Base-by-base conservation (phyloP, 2,113 vertebrate species). In the Progne subis region DNA sequence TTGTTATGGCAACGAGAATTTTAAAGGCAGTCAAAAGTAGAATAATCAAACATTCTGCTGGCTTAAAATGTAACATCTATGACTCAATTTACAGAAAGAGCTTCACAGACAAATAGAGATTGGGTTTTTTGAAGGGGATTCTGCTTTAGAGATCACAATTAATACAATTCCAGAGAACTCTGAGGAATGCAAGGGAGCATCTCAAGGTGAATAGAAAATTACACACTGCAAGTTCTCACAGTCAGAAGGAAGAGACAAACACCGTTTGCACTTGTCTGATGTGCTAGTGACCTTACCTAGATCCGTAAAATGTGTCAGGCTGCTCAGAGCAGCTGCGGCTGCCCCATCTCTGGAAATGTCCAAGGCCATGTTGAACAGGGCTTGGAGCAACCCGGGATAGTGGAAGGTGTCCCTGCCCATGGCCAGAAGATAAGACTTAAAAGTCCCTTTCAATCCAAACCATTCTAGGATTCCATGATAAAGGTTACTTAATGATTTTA, bases 1-100 rank as follows among this genome's bases (percentile, higher is more conserved):
- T 98, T 98, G 98, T 98, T 98, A 98, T 98, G 97, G 98, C 97
- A 98, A 98, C 98, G 97, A 93, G 97, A 97, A 98, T 97, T 97
- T 97, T 98, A 97, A 98, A 98, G 98, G 95, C 95, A 97, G 97
- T 97, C 97, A 98, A 97, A 98, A 98, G 96, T 94, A 98, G 97
- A 98, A 97, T 98, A 98, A 98, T 97, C 97, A 98, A 98, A 97
- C 95, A 94, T 98, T 97, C 94, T 95, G 93, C 93, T 98, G 97
- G 97, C 96, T 98, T 97, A 93, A 97, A 98, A 98, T 97, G 69
- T 86, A 98, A 97, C 57, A 96, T 97, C 97, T 97, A 96, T 98
- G 98, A 98, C 96, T 98, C 97, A 97, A 82, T 96, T 97, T 97
- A 97, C 82, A 94, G 96, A 97, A 97, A n/a, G 95, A 96, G 94